phyloP scores from a whole-genome alignment of 2,797 vertebrate species.

The Cossypha niveicapilla region DNA sequence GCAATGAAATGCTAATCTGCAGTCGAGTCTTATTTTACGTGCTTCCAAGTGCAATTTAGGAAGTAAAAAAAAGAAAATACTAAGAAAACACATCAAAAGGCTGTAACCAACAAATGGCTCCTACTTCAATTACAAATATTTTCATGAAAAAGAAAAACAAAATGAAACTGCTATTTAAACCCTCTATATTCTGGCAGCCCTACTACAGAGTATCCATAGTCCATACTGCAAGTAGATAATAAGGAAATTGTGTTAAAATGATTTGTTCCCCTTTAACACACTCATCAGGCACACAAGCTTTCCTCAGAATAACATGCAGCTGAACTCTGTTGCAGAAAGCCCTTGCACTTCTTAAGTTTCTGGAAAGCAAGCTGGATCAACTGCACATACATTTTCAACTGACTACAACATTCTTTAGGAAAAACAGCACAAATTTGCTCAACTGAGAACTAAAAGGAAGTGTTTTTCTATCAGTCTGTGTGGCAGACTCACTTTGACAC shows the following conservation, averaged over 20 bases:
- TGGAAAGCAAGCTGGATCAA: conserved; percentile 60
- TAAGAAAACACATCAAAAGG: conserved; percentile 26
- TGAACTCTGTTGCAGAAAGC: conserved; percentile 27
- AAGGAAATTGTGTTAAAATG: conserved; percentile 60
- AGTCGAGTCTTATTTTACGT: conserved; percentile 32
- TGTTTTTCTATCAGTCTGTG: conserved; percentile 21
- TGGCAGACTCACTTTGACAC: conserved; percentile 55
- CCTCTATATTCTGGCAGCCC: neutral
- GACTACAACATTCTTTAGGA: conserved; percentile 37
- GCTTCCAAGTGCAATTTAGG: conserved; percentile 55
- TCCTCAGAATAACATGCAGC: conserved; percentile 47
- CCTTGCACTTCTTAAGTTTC: conserved; percentile 13
- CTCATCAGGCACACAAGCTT: conserved; percentile 63
- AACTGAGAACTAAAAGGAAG: conserved; percentile 54
- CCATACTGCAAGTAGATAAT: conserved; percentile 31
- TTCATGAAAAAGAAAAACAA: neutral
- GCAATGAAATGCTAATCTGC: conserved; percentile 42
- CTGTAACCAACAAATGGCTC: conserved; percentile 23
- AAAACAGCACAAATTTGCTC: conserved; percentile 24
- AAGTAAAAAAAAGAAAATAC: conserved; percentile 4
- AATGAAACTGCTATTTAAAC: neutral
- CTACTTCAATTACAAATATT: conserved; percentile 1
- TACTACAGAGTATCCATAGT: conserved; percentile 9
- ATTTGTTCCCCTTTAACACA: conserved; percentile 72
- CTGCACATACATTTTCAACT: conserved; percentile 44